These are phyloP conservation scores for Drosophila orena DNA, from an alignment of 1,140 invertebrate species.

Conservation along the genomic window DNA sequence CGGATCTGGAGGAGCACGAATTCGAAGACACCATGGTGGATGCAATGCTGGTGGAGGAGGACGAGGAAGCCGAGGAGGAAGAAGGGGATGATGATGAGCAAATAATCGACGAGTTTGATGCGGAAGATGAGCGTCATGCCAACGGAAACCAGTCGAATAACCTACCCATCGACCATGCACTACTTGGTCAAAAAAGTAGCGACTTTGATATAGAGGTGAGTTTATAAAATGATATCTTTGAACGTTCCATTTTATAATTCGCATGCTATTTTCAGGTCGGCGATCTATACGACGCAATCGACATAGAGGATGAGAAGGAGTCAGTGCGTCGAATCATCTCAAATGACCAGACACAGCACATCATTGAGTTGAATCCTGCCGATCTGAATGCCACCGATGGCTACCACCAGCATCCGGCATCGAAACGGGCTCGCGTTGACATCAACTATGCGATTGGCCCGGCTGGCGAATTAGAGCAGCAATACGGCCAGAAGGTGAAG, in stretches of 20 bases:
- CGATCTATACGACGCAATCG: slow-evolving; percentile 86
- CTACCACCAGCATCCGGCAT: slow-evolving; percentile 52
- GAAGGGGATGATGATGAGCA: slow-evolving; percentile 64
- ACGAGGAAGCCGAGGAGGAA: slow-evolving; percentile 67
- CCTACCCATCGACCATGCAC: slow-evolving; percentile 50
- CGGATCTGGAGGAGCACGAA: slow-evolving; percentile 85
- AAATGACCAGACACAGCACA: slow-evolving; percentile 40
- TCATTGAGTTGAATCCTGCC: slow-evolving; percentile 78
- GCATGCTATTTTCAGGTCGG: slow-evolving; percentile 56
- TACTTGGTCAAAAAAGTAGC: slow-evolving; percentile 50
- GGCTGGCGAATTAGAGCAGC: slow-evolving; percentile 74
- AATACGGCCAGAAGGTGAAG: slow-evolving; percentile 74
- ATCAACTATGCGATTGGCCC: slow-evolving; percentile 83
- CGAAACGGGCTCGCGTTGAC: slow-evolving; percentile 75
- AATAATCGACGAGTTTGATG: slow-evolving; percentile 54
- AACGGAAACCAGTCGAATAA: slow-evolving; percentile 36
- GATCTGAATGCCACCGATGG: slow-evolving; percentile 77
- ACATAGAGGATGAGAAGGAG: slow-evolving; percentile 86
- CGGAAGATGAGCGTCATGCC: slow-evolving; percentile 18
- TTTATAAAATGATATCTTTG: not conserved
- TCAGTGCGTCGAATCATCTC: slow-evolving; percentile 84
- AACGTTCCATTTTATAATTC: not conserved
- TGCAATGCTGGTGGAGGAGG: slow-evolving; percentile 78
- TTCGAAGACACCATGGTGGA: slow-evolving; percentile 85
- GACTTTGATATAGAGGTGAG: slow-evolving; percentile 83